Conservation (phyloP, 2,888 invertebrate genomes). For the Pachymerium ferrugineum region DNA sequence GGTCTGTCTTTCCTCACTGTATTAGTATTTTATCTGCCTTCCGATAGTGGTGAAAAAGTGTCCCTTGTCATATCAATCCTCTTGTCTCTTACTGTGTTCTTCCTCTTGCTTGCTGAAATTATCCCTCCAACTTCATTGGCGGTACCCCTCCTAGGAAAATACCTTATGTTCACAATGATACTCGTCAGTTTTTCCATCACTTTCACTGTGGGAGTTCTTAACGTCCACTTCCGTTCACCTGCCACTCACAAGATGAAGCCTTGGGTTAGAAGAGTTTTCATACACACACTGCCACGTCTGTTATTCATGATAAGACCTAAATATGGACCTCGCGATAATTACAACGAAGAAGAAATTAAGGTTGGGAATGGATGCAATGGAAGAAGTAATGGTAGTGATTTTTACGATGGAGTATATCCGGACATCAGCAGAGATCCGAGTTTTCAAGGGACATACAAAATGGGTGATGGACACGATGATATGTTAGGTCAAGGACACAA, state of each 20-base stretch:
- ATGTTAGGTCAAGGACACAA: conserved; percentile 33
- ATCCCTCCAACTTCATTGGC: conserved; percentile 97
- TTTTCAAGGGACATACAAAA: conserved; percentile 35
- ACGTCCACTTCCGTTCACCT: conserved; percentile 86
- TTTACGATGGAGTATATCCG: conserved; percentile 27
- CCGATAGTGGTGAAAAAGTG: conserved; percentile 93
- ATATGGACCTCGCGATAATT: conserved; percentile 62
- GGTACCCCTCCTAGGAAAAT: conserved; percentile 84
- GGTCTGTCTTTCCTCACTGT: conserved; percentile 94
- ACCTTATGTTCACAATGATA: conserved; percentile 93
- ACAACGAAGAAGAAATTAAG: conserved; percentile 55
- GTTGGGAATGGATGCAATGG: conserved; percentile 35
- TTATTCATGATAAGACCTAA: conserved; percentile 87
- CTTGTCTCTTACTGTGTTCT: conserved; percentile 97
- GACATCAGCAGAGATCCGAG: conserved; percentile 32
- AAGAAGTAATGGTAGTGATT: not conserved
- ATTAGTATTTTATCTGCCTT: conserved; percentile 93
- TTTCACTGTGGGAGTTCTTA: conserved; percentile 88
- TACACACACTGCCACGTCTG: conserved; percentile 86
- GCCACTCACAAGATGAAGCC: conserved; percentile 92
- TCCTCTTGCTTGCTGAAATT: conserved; percentile 94
- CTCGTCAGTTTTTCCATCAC: conserved; percentile 88
- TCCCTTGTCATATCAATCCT: conserved; percentile 95
- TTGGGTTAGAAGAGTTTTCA: conserved; percentile 77
- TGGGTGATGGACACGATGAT: conserved; percentile 35